Conservation (phyloP, 2,797 vertebrate species). For the Megalops cyprinoides region DNA sequence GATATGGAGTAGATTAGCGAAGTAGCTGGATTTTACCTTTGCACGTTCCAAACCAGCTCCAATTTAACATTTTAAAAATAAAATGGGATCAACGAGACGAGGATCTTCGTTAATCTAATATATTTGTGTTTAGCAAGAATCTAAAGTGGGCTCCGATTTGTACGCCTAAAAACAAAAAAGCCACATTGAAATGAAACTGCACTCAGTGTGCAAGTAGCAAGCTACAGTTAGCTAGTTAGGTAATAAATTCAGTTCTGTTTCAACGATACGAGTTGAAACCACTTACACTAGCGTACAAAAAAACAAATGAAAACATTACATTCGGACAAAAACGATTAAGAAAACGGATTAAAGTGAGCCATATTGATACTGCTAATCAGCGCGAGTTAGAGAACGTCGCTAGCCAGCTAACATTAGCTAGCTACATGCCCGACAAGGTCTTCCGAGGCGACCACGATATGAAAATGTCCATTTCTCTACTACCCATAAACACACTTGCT, state of each 20-base stretch:
- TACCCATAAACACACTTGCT: background rate
- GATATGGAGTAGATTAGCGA: background rate
- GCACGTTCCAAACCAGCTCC: no score
- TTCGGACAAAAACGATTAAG: background rate
- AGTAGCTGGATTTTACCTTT: background rate
- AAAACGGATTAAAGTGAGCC: background rate
- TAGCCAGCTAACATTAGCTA: slow-evolving; percentile 42
- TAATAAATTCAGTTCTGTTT: background rate
- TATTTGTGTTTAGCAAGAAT: background rate
- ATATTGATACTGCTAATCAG: no score
- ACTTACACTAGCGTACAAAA: background rate
- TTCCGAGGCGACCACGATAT: slow-evolving; percentile 14
- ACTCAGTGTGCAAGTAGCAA: no score
- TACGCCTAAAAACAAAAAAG: no score
- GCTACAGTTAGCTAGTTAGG: no score
- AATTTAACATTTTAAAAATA: no score
- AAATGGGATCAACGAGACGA: background rate
- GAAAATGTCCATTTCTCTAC: background rate
- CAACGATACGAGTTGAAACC: background rate
- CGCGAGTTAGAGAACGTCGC: slow-evolving; percentile 37
- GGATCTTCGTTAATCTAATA: background rate
- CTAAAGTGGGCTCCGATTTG: background rate
- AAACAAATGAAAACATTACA: background rate
- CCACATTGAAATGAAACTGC: no score
- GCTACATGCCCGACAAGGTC: slow-evolving; percentile 45